phyloP scores from a whole-genome alignment of 1,140 invertebrate genomes.

The Scaptomyza graminum region DNA sequence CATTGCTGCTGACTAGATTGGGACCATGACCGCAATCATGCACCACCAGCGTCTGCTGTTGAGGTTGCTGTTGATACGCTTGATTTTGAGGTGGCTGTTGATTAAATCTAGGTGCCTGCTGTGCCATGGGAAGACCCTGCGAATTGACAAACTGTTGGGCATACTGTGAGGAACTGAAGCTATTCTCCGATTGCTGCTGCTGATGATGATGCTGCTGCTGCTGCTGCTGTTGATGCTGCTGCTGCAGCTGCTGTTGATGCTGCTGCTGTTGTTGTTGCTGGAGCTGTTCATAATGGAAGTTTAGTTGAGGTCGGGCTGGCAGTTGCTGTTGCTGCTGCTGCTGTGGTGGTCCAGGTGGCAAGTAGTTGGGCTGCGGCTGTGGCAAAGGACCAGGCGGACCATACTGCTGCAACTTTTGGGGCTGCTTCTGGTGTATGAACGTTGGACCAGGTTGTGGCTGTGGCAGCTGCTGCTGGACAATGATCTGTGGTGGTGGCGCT shows the following conservation, averaged over 20 bases:
- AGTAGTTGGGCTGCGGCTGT: slow-evolving; percentile 24
- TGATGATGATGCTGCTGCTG: slow-evolving; percentile 51
- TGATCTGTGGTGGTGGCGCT: slow-evolving; percentile 43
- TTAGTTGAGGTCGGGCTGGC: slow-evolving; percentile 31
- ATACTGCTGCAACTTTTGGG: slow-evolving; percentile 31
- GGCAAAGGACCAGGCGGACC: slow-evolving; percentile 41
- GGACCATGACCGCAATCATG: slow-evolving; percentile 79
- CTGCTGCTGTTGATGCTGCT: slow-evolving; percentile 48
- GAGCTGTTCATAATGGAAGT: slow-evolving; percentile 46
- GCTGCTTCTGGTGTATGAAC: slow-evolving; percentile 57
- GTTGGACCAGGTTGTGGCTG: slow-evolving; percentile 56
- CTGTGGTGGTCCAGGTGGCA: slow-evolving; percentile 45
- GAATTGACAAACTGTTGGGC: slow-evolving; percentile 59
- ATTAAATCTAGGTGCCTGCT: slow-evolving; percentile 67
- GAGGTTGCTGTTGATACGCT: slow-evolving; percentile 35
- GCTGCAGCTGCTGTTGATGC: slow-evolving; percentile 42
- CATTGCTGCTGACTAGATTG: slow-evolving; percentile 64
- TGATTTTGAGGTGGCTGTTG: slow-evolving; percentile 14
- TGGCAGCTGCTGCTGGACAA: slow-evolving; percentile 71
- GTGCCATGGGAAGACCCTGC: slow-evolving; percentile 66
- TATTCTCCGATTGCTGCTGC: slow-evolving; percentile 56
- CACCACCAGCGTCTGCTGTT: slow-evolving; percentile 55
- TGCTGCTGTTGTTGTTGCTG: slow-evolving; percentile 56
- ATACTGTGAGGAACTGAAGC: slow-evolving; percentile 63
- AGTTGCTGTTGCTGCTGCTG: slow-evolving; percentile 50